A percentile compares a stretch with the other conserved stretches of the same genome.
These are phyloP conservation scores for Elysia crispata DNA, from an alignment of 2,888 invertebrate species.

Conservation along the genomic window DNA sequence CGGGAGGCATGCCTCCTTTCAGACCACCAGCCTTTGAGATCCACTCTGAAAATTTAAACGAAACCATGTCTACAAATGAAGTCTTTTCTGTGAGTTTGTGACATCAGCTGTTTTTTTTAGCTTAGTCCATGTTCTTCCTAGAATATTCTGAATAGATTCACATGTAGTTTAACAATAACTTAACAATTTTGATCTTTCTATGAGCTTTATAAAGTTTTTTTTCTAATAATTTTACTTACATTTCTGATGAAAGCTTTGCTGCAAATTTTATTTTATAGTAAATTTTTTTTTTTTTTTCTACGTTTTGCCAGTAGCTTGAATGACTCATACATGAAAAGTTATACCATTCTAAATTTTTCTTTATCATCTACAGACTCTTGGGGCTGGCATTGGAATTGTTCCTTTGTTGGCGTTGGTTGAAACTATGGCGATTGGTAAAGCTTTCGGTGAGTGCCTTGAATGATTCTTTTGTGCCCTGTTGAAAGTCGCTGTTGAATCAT, in stretches of 20 bases:
- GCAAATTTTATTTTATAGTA: neutral
- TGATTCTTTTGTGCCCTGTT: neutral
- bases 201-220: too few species aligned
- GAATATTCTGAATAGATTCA: too few species aligned
- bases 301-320: neutral
- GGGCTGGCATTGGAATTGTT: constrained; percentile 90
- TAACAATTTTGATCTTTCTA: too few species aligned
- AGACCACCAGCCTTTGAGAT: constrained; percentile 64
- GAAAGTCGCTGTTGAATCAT: neutral
- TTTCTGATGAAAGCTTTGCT: too few species aligned
- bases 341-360: neutral
- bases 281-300: neutral
- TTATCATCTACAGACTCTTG: constrained; percentile 83
- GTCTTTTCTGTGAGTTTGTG: constrained; percentile 62
- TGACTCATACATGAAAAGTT: neutral
- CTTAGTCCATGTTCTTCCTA: neutral
- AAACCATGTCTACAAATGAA: constrained; percentile 57
- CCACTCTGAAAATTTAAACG: constrained; percentile 39
- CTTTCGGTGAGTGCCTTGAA: constrained; percentile 86
- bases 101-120: neutral
- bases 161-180: too few species aligned
- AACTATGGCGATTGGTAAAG: constrained; percentile 95
- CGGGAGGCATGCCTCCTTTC: constrained; percentile 70
- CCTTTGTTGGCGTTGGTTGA: constrained; percentile 93
- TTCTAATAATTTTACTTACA: too few species aligned